phyloP scores from a whole-genome alignment of 1,140 invertebrate genomes.

The Drusus annulatus region DNA sequence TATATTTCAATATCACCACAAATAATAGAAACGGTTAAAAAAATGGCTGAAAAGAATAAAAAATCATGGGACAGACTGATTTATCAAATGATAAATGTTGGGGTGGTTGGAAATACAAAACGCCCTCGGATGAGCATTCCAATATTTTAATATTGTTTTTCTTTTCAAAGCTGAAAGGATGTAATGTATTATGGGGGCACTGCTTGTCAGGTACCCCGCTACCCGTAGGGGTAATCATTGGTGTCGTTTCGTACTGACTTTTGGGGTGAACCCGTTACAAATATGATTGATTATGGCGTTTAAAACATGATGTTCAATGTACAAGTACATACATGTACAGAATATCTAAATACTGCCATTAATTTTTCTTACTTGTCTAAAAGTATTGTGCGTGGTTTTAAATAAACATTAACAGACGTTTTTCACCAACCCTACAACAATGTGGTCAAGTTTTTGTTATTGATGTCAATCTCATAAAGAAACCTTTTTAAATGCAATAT shows the following conservation, averaged over 20 bases:
- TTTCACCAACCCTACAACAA: no score
- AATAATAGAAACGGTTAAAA: no score
- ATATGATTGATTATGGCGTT: no score
- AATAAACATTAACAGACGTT: no score
- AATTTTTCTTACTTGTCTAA: no score
- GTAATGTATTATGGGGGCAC: slow-evolving; percentile 2
- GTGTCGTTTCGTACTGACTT: not conserved
- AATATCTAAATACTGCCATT: no score
- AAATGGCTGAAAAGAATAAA: not conserved
- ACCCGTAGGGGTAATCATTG: slow-evolving; percentile 1
- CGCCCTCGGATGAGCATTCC: slow-evolving; percentile 23
- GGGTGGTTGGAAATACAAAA: not conserved
- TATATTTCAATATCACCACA: not conserved
- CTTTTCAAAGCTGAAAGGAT: not conserved
- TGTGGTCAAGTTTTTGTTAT: no score
- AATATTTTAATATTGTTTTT: slow-evolving; percentile 30
- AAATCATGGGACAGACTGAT: slow-evolving; percentile 3
- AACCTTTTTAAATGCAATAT: no score
- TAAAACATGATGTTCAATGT: no score
- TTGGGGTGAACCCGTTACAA: slow-evolving; percentile 2
- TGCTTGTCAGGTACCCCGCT: slow-evolving; percentile 9
- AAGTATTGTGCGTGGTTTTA: no score
- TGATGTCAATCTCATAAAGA: no score
- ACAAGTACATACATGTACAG: no score
- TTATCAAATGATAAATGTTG: slow-evolving; percentile 23